Base-by-base conservation (phyloP, 2,797 vertebrate genomes). In the Sebastes minor region DNA sequence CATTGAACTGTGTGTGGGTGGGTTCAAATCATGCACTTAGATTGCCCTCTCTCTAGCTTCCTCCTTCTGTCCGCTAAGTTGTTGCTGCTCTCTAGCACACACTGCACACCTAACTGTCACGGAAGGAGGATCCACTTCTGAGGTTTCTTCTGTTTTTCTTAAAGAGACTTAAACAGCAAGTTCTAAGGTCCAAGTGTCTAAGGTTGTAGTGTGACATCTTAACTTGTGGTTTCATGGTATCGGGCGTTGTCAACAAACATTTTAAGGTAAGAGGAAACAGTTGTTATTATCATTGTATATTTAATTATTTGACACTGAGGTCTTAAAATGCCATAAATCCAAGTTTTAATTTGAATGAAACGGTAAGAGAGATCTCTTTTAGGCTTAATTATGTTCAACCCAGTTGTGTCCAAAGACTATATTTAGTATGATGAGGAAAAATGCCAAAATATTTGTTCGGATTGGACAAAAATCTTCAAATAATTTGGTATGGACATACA, bases 241-340 rank as follows among this genome's bases (percentile, higher is more conserved):
- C 32, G 53, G 42, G 4, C 11, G 2, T 3, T 5, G 12, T 5
- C 10, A 16, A 35, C 8, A 64, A 42, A 14, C 42, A 61, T 65
- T 69, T 66, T 4, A 74, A 86, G 79, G 79, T 87, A 86, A 86
- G 68, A 63, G 1, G 62, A 70, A 60, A 70, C 4, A 9, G 4
- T 64, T 49, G 4, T 67, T 35, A 5, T 6, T 35, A 1, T 72
- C 2, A 12, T 20, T 32, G 8, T 62, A 28, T 64, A 1, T 14
- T 52, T 64, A 11, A n/a, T 32, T 18, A 61, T 52, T 76, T 75
- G 16, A 23, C 2, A 23, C 3, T 14, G 18, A 30, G 16, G 20
- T 32, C n/a, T 52, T 20, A 14, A n/a, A 59, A 28, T 13, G 3
- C 10, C 14, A 18, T 25, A 49, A 33, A 71, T 23, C 6, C 11